phyloP scores from a whole-genome alignment of 2,797 vertebrate species.

The Muscicapa comitata region DNA sequence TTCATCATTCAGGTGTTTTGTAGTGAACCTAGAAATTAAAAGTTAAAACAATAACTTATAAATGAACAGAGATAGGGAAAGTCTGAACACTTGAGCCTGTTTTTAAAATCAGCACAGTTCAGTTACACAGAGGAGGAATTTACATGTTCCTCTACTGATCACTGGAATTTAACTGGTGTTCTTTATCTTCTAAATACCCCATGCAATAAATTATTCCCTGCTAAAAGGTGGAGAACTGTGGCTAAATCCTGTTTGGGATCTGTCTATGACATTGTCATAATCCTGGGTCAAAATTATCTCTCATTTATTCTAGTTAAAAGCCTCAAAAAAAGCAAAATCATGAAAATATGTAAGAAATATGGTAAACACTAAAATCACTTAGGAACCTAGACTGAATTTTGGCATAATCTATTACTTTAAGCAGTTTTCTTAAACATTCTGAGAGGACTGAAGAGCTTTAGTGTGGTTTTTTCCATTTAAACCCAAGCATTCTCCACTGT shows the following conservation, averaged over 20 bases:
- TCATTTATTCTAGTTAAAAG: neutral
- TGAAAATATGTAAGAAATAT: neutral
- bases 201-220: neutral
- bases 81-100: neutral
- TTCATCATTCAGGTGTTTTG: conserved; percentile 98
- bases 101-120: neutral
- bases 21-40: conserved; percentile 88
- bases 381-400: neutral
- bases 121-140: neutral
- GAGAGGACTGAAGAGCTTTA: neutral
- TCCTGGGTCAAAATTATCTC: neutral
- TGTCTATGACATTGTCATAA: neutral
- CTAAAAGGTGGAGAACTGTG: neutral
- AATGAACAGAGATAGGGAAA: neutral
- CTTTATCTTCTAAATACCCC: neutral
- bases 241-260: neutral
- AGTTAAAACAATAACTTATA: neutral
- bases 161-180: neutral
- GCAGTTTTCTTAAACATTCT: neutral
- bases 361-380: neutral
- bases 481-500: neutral
- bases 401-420: neutral
- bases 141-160: neutral
- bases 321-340: neutral
- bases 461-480: neutral